A percentile compares a stretch with the other conserved stretches of the same genome.
phyloP scores from a whole-genome alignment of 2,797 vertebrate species.

The Urophycis tenuis region DNA sequence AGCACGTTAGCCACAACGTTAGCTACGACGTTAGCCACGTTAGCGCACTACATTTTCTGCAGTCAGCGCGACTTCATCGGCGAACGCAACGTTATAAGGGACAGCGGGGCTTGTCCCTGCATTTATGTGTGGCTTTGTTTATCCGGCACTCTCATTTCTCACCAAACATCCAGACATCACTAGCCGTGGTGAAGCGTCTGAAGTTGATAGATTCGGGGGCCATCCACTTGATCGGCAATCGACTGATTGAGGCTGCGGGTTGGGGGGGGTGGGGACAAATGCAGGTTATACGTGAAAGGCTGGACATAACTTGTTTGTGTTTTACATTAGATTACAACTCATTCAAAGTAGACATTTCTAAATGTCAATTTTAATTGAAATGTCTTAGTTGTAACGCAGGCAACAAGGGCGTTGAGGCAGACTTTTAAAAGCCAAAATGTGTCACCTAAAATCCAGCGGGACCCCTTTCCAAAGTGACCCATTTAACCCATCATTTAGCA shows the following conservation, averaged over 20 bases:
- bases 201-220: constrained; percentile 97
- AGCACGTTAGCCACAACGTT: no score
- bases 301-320: background rate
- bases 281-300: background rate
- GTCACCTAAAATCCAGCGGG: no score
- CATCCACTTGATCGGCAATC: constrained; percentile 98
- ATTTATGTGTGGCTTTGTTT: background rate
- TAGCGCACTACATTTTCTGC: no score
- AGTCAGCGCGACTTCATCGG: no score
- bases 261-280: background rate
- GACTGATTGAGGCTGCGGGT: constrained; percentile 76
- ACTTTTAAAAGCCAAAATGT: no score
- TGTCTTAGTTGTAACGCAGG: no score
- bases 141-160: constrained; percentile 30
- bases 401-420: no score
- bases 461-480: no score
- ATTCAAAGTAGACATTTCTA: background rate
- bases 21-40: no score
- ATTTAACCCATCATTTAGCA: no score
- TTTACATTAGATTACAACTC: background rate
- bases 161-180: constrained; percentile 99
- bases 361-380: no score
- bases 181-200: constrained; percentile 87
- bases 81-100: background rate
- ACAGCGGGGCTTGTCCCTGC: no score